Base-by-base conservation (phyloP, 2,888 invertebrate species). In the Cerastis leucographa region DNA sequence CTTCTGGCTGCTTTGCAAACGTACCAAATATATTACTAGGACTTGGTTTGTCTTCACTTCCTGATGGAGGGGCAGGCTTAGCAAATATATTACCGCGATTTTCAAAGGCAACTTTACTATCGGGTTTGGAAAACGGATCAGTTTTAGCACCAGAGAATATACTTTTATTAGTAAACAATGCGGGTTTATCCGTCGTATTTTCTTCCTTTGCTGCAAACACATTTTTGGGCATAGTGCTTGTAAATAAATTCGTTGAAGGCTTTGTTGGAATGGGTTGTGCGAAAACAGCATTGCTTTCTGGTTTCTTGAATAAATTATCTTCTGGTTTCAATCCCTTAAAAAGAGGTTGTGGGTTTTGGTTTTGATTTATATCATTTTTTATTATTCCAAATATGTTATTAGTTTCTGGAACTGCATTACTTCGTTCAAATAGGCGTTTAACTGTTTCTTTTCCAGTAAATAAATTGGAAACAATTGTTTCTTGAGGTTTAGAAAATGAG, bases 401-500 rank as follows among this genome's bases (percentile, higher is more conserved):
- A 19, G 75, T 69, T 46, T 85, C 86, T 17, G 80, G 72, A 51
- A 69, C 68, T 46, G 74, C 14, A 64, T 84, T 87, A 19, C 70
- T 67, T 77, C 35, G 35, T 35, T 88, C 88, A 70, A 89, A 89
- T 7, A 87, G 40, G 69, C 77, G 84, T 84, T 86, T 84, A 25
- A 87, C 85, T 70, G 81, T 68, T 79, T 91, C 90, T 82, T 87
- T 90, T 44, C 71, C 81, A 64, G 81, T 84, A 77, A 92, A 90
- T 68, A 90, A 49, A 82, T 88, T 90, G 68, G 87, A 54, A 22
- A 72, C 85, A 22, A 73, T 76, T 40, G 91, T 91, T 71, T 94
- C 91, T 88, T 94, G 92, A 54, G 96, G 96, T 77, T 95, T 95
- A 2, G 96, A 96, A 92, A 96, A 96, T 25, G 93, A 93, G 85